Base-by-base conservation (phyloP, 2,888 invertebrate species). In the Drosophila monieri region DNA sequence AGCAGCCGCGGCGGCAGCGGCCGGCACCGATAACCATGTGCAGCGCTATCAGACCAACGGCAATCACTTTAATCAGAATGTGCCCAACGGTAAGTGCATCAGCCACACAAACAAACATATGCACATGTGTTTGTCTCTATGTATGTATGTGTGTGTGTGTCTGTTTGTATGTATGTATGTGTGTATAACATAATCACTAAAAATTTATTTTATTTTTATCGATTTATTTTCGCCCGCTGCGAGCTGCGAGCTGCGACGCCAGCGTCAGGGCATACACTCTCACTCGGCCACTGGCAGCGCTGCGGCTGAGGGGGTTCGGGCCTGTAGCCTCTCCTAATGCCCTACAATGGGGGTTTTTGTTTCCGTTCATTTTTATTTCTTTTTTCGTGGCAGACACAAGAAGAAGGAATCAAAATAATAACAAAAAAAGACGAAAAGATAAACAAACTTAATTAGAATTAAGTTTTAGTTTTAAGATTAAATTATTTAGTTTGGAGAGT, bases 21-120 rank as follows among this genome's bases (percentile, higher is more conserved):
- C 66, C 66, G 72, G 84, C 51, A 78, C 76, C 65, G 88, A 88
- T 73, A 90, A 91, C 88, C 92, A 92, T 90, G 87, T 90, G 73
- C 91, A 91, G 74, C 91, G 92, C 71, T 92, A 92, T 88, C 92
- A 92, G 77, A 91, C 91, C 74, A 91, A 91, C 86, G 91, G 91
- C 78, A 92, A 92, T 89, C 91, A 92, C 79, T 92, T 92, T 78
- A 91, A 91, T 83, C 92, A 91, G 84, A 91, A 91, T 89, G 88
- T 89, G 61, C 89, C 91, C 77, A 89, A 91, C 83, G 91, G 91
- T 91, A 89, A 90, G 91, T 90, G 48, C 27, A 61, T 49, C 53
- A 57, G 64, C 51, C 61, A 49, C 56, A 54, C 35, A 32, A 12
- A 32, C 32, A 32, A 1, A 30, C 47, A 48, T 18, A 73, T 76